Evolutionary conservation across 1,140 invertebrate species (phyloP), one percentile per base, ranked within the genome.

Genomic region (Potamilus streckersoni): DNA sequence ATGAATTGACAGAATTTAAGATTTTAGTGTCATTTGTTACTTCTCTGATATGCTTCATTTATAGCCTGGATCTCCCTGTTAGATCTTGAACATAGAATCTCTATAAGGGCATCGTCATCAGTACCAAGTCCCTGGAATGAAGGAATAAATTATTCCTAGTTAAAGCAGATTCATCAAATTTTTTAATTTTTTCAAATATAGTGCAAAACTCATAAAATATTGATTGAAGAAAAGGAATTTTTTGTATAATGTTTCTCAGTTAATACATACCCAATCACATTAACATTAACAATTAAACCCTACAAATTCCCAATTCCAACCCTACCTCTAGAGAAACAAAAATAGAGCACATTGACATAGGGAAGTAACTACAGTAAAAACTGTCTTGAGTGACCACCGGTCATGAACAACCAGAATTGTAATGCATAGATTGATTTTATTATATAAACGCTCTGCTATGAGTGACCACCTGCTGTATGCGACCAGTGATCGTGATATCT

Each of bases 41-140:
- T 80, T 78, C 70, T 73, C 72, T 87, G 86, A 78, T 92, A 92
- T 55, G 84, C 84, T 62, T 78, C 77, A 72, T 86, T 90, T 4
- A 92, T 82, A 60, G 83, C 86, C 56, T 84, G 79, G 61, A 92
- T 91, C 80, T 92, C 88, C 65, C 80, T 80, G 79, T 92, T 92
- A 55, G 85, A 89, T 76, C 91, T 85, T 15, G 91, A 90, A 76
- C 90, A 91, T 76, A 92, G 83, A 55, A 92, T 91, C 79, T 92
- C 91, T 74, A 92, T 91, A 73, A 92, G 81, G 19, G 83, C 85
- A 79, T 88, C 86, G 75, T 91, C 92, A 82, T 90, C 90, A 70
- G 92, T 92, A 38, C 92, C 92, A 60, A 90, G 68, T 57, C 92
- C 92, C 85, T 91, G 79, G 13, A 87, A 80, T 49, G 38, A 4